Evolutionary conservation across 1,140 invertebrate species (phyloP), one percentile per base, ranked within the genome.

Genomic region (Saccostrea echinata): DNA sequence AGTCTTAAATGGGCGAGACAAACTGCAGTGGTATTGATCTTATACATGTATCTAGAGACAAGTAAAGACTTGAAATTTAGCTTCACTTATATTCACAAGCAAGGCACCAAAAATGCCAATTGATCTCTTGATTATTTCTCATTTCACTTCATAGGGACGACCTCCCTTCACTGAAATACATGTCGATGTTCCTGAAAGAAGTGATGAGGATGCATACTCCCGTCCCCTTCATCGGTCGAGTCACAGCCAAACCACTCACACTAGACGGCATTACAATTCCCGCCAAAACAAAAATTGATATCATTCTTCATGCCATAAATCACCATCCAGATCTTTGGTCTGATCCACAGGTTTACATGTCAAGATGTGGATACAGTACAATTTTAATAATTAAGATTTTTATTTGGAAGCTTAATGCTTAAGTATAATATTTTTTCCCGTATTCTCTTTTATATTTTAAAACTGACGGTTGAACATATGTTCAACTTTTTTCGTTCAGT

Each of bases 171-270:
- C 57, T 95, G 27, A 90, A 91, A 43, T 95, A 94, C 84, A 71
- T 95, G 84, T 92, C 94, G 30, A 89, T 91, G 18, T 94, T 94
- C 30, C 85, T 95, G 33, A 93, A 94, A 84, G 95, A 95, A 90
- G 86, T 93, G 4, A 91, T 94, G 82, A 91, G 94, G 57, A 71
- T 95, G 55, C 92, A 91, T 88, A 90, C 95, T 12, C 93, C 95
- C 6, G 92, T 94, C 21, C 97, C 97, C 0, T 93, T 96, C 21
- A 97, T 98, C 90, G 97, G 96, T 1, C 95, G 97, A 90, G 94
- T 96, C 86, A 91, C 97, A 1, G 96, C 96, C 83, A 95, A 97
- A 91, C 97, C 97, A 81, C 94, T 95, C 51, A 84, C 53, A 92
- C 91, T 95, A 13, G 91, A 92, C 52, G 91, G 90, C 3, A 71